Evolutionary conservation across 1,140 invertebrate genomes (phyloP), one percentile per base, ranked within the genome.

Genomic region (Anoplophora glabripennis): DNA sequence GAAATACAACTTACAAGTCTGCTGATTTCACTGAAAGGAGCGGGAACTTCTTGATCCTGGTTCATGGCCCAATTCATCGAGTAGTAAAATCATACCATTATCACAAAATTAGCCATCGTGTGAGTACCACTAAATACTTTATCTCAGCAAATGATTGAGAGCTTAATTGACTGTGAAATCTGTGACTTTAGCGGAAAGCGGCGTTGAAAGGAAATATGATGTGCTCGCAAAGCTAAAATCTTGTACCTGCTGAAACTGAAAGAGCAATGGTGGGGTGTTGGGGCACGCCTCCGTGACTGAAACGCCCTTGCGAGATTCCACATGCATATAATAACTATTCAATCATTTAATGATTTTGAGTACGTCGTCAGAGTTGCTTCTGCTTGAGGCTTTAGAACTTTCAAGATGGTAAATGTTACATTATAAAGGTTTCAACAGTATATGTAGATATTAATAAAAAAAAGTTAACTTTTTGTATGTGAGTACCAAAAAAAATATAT

Each of bases 41-140:
- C 52, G 34, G 73, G 71, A 64, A 72, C 72, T 66, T 75, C 70
- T 63, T 75, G 73, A 60, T 75, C 72, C 55, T 70, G 67, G 61
- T 71, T 72, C 71, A 73, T 74, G 34, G 54, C 64, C 64, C 42
- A 28, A 41, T 45, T 44, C 37, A 35, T 15, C 35, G 17, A 44
- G 48, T 34, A 14, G 34, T 44, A 44, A 12, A 54, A 17, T 34
- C 40, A 35, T 17, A 28, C 37, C 33, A 41, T 10, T 44, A 10
- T 18, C 49, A 18, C 49, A 15, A 40, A 52, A 37, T 38, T 37
- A 17, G 14, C 18, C 44, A 15, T 4, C 28, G 17, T 1, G 28
- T n/a, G n/a, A n/a, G n/a, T 28, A 28, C 18, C 15, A 28, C 0
- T 10, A 46, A 18, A 46, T 21, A 46, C 11, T 28, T 18, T 21